phyloP scores from a whole-genome alignment of 2,797 vertebrate species.

The Melopsittacus undulatus region DNA sequence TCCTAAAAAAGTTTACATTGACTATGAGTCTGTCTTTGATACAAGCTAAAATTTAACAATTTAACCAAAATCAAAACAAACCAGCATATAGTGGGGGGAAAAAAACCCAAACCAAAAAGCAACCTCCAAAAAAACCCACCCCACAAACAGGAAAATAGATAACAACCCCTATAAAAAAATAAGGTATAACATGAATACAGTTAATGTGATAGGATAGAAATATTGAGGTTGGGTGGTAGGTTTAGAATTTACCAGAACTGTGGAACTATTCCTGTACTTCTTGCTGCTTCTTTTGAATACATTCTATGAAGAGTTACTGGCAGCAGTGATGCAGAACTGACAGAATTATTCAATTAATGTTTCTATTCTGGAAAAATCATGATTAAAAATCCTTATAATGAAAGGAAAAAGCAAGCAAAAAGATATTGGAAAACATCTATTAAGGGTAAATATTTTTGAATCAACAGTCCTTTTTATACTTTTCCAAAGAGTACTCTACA shows the following conservation, averaged over 20 bases:
- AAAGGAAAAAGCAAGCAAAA: neutral
- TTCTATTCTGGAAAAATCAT: neutral
- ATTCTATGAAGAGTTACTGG: neutral
- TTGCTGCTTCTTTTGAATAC: neutral
- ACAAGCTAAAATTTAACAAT: neutral
- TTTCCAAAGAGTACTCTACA: neutral
- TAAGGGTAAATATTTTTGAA: neutral
- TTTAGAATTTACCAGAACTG: neutral
- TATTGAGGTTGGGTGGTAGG: neutral
- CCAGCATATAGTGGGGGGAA: accelerated
- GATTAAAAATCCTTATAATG: neutral
- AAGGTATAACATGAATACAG: neutral
- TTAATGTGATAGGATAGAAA: neutral
- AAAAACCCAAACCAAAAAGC: neutral
- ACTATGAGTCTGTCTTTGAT: neutral
- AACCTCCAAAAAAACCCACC: too few relatives aligned
- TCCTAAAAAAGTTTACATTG: neutral
- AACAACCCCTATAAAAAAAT: neutral
- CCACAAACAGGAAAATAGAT: neutral
- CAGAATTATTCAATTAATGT: neutral
- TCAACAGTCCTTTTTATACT: neutral
- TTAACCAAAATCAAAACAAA: neutral
- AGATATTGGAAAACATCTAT: neutral
- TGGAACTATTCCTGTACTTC: neutral
- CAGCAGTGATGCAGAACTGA: neutral